A percentile compares a stretch with the other conserved stretches of the same genome.
phyloP scores from a whole-genome alignment of 2,113 vertebrate genomes.

The Eubucco bourcierii region DNA sequence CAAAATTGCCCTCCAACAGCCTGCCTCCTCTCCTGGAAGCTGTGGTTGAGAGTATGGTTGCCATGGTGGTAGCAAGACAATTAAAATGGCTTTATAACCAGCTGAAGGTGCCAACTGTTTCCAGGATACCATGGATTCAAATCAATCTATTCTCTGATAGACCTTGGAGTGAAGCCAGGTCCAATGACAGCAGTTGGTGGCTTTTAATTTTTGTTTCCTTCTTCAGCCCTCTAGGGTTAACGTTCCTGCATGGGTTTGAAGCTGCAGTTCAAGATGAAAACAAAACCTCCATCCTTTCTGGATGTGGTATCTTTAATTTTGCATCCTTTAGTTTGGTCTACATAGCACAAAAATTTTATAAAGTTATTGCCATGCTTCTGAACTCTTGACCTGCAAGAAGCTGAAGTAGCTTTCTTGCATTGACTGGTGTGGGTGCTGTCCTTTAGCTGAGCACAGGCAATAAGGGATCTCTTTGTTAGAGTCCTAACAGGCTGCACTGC shows the following conservation, averaged over 20 bases:
- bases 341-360: background rate
- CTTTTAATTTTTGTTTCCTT: background rate
- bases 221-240: background rate
- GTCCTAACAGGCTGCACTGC: conserved; percentile 47
- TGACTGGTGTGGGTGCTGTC: background rate
- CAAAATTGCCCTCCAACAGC: background rate
- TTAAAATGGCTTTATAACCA: conserved; percentile 44
- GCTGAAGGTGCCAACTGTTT: conserved; percentile 43
- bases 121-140: conserved; percentile 54
- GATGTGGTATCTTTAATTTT: background rate
- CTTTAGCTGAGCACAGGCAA: background rate
- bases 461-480: conserved; percentile 24
- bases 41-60: conserved; percentile 25
- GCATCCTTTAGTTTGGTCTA: background rate
- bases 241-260: background rate
- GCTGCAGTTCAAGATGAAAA: background rate
- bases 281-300: background rate
- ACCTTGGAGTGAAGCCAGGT: conserved; percentile 31
- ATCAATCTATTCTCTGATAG: conserved; percentile 49
- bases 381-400: background rate
- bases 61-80: conserved; percentile 19
- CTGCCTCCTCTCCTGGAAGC: background rate
- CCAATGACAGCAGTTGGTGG: background rate
- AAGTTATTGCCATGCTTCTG: background rate
- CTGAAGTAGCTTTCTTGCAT: background rate